Conservation (phyloP, 2,888 invertebrate genomes). For the Parnassius mnemosyne region DNA sequence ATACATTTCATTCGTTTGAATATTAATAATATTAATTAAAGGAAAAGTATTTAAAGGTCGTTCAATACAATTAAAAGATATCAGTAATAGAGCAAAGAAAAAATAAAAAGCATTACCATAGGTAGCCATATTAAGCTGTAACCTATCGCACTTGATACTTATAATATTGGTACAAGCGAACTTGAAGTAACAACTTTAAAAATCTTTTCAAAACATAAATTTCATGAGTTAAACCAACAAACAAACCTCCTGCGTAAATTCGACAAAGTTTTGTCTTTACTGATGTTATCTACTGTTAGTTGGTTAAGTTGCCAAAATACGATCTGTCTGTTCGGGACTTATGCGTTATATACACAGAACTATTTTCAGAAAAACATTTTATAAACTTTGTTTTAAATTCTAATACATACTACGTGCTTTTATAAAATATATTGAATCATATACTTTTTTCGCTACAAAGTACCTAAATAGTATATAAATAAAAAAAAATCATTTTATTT, state of each 20-base stretch:
- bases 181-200: too few relatives aligned
- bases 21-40: too few relatives aligned
- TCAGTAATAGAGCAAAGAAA: not conserved
- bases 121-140: not conserved
- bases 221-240: slow-evolving; percentile 11
- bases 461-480: too few relatives aligned
- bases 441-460: too few relatives aligned
- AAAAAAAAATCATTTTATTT: too few relatives aligned
- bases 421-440: too few relatives aligned
- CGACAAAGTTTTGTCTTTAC: slow-evolving; percentile 12
- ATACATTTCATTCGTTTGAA: too few relatives aligned
- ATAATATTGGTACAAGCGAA: too few relatives aligned
- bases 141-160: too few relatives aligned
- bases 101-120: not conserved
- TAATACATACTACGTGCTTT: too few relatives aligned
- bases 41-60: not conserved
- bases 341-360: not conserved
- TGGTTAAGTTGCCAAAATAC: slow-evolving; percentile 12
- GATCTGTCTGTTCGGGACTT: slow-evolving; percentile 1
- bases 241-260: slow-evolving; percentile 11
- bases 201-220: slow-evolving; percentile 3
- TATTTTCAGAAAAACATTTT: too few relatives aligned
- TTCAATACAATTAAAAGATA: not conserved
- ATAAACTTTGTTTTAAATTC: too few relatives aligned
- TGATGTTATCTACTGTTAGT: slow-evolving; percentile 3